Conservation (phyloP, 2,888 invertebrate genomes). For the Aproaerema taeniolella region DNA sequence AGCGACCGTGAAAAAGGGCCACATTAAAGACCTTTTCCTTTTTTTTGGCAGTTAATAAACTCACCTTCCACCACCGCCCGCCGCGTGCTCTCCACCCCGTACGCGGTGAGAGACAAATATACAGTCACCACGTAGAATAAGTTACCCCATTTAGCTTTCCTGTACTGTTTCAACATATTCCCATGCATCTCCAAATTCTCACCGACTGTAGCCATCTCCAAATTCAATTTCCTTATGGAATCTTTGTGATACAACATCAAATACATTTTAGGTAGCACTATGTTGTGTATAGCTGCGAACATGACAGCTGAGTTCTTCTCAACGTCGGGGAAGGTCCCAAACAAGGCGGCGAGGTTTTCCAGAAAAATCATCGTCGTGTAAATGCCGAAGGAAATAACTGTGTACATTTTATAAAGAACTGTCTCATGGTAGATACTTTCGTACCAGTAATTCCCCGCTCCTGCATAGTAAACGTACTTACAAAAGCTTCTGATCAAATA, state of each 20-base stretch:
- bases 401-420: conserved; percentile 41
- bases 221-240: conserved; percentile 55
- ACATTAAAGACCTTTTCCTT: neutral
- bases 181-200: conserved; percentile 43
- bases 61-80: conserved; percentile 29
- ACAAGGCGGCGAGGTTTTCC: conserved; percentile 56
- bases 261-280: conserved; percentile 57
- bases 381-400: conserved; percentile 41
- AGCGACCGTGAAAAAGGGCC: neutral
- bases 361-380: conserved; percentile 58
- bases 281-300: conserved; percentile 61
- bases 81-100: conserved; percentile 54
- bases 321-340: conserved; percentile 53
- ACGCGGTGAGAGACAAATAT: conserved; percentile 51
- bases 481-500: conserved; percentile 43
- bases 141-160: conserved; percentile 50
- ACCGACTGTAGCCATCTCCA: conserved; percentile 52
- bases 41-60: neutral
- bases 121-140: conserved; percentile 49
- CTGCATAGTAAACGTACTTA: conserved; percentile 54
- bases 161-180: conserved; percentile 50
- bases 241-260: conserved; percentile 51
- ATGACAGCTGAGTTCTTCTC: conserved; percentile 64
- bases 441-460: conserved; percentile 56
- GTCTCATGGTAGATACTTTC: conserved; percentile 45